Evolutionary conservation across 2,888 invertebrate genomes (phyloP).

Genomic region (Synergus gifuensis): DNA sequence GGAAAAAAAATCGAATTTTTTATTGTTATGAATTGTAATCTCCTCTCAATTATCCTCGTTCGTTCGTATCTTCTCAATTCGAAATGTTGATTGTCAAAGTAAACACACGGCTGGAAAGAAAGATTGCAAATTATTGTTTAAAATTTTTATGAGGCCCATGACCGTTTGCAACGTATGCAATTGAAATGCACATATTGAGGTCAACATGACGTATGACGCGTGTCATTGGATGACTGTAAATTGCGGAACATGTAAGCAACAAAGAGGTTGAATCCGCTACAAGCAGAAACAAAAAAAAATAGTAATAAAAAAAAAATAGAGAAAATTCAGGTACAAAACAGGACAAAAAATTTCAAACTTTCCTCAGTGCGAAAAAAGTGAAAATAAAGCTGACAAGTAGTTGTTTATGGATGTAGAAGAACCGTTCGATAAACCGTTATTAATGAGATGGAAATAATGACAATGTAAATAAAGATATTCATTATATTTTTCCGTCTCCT

Average conservation of each 20-base stretch:
- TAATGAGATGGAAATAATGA: slow-evolving; percentile 20
- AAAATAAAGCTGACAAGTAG: neutral
- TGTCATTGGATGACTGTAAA: slow-evolving; percentile 30
- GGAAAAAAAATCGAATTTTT: too few species aligned
- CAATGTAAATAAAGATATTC: slow-evolving; percentile 10
- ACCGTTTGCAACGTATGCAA: neutral
- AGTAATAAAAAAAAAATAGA: neutral
- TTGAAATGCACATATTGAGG: slow-evolving; percentile 20
- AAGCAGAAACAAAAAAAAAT: neutral
- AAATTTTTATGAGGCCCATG: neutral
- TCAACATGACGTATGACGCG: slow-evolving; percentile 24
- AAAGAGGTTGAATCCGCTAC: neutral
- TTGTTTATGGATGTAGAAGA: slow-evolving; percentile 1
- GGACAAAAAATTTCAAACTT: neutral
- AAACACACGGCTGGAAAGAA: neutral
- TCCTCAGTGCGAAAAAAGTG: neutral
- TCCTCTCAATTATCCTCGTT: too few species aligned
- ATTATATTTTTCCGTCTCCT: slow-evolving; percentile 4
- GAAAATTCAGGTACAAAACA: neutral
- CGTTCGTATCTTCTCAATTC: neutral
- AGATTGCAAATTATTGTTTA: neutral
- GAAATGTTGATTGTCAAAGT: neutral
- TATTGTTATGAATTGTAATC: too few species aligned
- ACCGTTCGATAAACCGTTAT: slow-evolving; percentile 29
- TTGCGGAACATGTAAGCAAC: neutral